Percentiles rank a stretch among this genome's conserved stretches.
These are phyloP conservation scores for Riptortus pedestris DNA, from an alignment of 1,140 invertebrate species.

Conservation along the genomic window DNA sequence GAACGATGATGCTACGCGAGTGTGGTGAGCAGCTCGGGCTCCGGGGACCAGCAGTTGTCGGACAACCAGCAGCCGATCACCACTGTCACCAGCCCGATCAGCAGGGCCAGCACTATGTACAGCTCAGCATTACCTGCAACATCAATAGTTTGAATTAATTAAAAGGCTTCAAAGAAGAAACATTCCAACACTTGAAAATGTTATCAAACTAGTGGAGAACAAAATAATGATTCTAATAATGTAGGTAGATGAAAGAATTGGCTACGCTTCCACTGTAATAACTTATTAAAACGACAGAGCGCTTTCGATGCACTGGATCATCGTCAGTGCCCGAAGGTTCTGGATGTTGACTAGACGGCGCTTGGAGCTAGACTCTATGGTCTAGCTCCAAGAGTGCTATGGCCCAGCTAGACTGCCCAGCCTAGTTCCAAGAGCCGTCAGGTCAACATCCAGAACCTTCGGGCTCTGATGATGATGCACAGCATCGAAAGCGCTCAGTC, in stretches of 20 bases:
- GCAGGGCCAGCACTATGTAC: slow-evolving; percentile 56
- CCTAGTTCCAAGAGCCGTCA: too few species aligned
- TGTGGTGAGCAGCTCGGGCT: slow-evolving; percentile 46
- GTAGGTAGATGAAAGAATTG: too few species aligned
- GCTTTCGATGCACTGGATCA: too few species aligned
- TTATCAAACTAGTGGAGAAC: neutral
- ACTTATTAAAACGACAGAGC: too few species aligned
- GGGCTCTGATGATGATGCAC: too few species aligned
- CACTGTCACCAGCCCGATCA: slow-evolving; percentile 57
- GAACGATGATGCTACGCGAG: slow-evolving; percentile 46
- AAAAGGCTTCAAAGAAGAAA: neutral
- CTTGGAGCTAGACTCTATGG: neutral
- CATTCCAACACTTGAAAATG: neutral
- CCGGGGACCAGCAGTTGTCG: slow-evolving; percentile 63
- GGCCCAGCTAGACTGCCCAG: too few species aligned
- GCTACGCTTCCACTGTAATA: too few species aligned
- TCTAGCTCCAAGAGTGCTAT: neutral
- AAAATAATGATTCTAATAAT: neutral
- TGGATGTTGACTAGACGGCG: neutral
- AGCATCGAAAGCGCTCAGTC: too few species aligned
- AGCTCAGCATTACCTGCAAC: slow-evolving; percentile 56
- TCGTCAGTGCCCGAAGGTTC: too few species aligned
- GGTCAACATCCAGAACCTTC: too few species aligned
- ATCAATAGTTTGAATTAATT: neutral
- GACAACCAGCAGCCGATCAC: slow-evolving; percentile 62